Evolutionary conservation across 2,888 invertebrate genomes (phyloP).

Genomic region (Punctoribates punctum): DNA sequence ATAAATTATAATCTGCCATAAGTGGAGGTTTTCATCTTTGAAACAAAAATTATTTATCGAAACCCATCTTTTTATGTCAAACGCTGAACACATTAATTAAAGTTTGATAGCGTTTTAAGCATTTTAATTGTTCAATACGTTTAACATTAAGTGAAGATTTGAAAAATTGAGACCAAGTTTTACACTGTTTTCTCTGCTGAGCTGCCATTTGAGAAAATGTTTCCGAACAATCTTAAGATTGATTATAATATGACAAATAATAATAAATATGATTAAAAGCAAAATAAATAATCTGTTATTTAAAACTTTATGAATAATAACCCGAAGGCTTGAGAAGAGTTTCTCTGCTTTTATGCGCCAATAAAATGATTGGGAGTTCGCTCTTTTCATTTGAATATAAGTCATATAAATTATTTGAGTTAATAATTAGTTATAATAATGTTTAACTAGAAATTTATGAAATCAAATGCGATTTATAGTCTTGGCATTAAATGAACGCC

Average conservation of each 20-base stretch:
- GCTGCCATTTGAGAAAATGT: background rate
- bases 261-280: conserved; percentile 35
- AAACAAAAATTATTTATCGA: conserved; percentile 1
- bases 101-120: conserved; percentile 9
- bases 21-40: background rate
- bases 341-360: background rate
- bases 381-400: conserved; percentile 7
- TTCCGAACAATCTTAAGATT: conserved; percentile 5
- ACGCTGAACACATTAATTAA: conserved; percentile 4
- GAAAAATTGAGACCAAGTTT: conserved; percentile 5
- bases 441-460: conserved; percentile 28
- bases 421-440: conserved; percentile 35
- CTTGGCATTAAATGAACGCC: background rate
- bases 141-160: conserved; percentile 16
- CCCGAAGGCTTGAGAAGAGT: conserved; percentile 12
- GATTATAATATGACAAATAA: conserved; percentile 34
- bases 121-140: conserved; percentile 13
- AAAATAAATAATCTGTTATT: conserved; percentile 34
- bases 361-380: background rate
- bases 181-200: background rate
- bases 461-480: conserved; percentile 28
- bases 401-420: conserved; percentile 31
- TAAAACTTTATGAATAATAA: conserved; percentile 25
- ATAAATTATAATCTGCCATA: background rate
- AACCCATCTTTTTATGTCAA: conserved; percentile 28